Evolutionary conservation across 2,797 vertebrate genomes (phyloP), one percentile per base, ranked within the genome.

Genomic region (Xenopus petersii): DNA sequence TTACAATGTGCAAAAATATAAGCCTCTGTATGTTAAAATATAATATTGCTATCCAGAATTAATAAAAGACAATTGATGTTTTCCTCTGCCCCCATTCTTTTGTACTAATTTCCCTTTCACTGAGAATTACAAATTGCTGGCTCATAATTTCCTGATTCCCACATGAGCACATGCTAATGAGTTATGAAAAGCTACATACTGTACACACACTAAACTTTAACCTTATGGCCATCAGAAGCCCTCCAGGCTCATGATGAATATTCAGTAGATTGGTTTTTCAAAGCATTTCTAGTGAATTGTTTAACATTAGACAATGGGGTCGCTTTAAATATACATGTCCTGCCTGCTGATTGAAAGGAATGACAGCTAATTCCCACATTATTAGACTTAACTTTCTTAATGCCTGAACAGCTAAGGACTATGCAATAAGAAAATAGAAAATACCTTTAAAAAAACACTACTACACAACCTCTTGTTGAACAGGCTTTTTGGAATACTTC

Each of bases 301-400:
- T 78, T 78, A 78, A 73, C 75, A 64, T 64, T 69, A 60, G 64
- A 69, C 73, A 73, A 78, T 78, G 64, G 75, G 70, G 75, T 78
- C 70, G 60, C 66, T 73, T 69, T 69, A 65, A 69, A 78, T 78
- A 69, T 78, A 78, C 71, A 78, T 73, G 66, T 17, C 49, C 68
- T 63, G 75, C 64, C 58, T 78, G 60, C 71, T 73, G 71, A 69
- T 59, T 55, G 60, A 51, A 49, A 64, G 36, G 21, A 46, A 63
- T 33, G 58, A 15, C 48, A 74, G 15, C 24, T 66, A 62, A 73
- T 73, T 78, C 65, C 75, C 60, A 68, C 15, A 64, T 73, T 77
- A 73, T 48, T 71, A 49, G 36, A 59, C 13, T 76, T 15, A 58
- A 55, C 70, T 21, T 68, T 51, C 16, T 33, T 63, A 62, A 67